phyloP scores from a whole-genome alignment of 2,113 vertebrate species.

The Myrmecobius fasciatus region DNA sequence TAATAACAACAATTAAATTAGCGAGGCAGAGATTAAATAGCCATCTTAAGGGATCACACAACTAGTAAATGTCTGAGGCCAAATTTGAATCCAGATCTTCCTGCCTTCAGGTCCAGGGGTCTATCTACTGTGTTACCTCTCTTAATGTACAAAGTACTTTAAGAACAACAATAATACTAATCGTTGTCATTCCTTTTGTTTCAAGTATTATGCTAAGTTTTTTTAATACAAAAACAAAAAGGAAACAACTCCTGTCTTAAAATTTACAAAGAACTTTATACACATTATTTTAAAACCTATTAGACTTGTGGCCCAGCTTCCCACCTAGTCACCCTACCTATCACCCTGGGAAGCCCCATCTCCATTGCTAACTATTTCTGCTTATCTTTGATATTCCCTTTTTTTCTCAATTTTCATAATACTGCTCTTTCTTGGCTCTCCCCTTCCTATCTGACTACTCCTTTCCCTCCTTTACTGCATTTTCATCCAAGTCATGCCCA shows the following conservation, averaged over 20 bases:
- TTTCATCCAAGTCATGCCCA: not conserved
- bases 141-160: not conserved
- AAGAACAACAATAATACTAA: not conserved
- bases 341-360: not conserved
- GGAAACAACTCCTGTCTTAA: not conserved
- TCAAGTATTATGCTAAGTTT: not conserved
- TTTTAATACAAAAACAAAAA: not conserved
- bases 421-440: not conserved
- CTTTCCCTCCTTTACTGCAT: not conserved
- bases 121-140: not conserved
- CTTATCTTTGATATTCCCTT: not conserved
- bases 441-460: too few species aligned
- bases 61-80: not conserved
- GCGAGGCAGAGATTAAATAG: not conserved
- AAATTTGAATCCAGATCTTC: not conserved
- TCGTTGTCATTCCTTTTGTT: not conserved
- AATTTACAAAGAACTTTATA: not conserved
- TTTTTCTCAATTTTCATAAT: not conserved
- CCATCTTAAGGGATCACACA: not conserved
- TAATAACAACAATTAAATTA: not conserved
- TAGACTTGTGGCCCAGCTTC: not conserved
- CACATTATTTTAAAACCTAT: not conserved
- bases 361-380: not conserved
- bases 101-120: not conserved
- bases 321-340: not conserved